Conservation (phyloP, 1,140 invertebrate genomes). For the Caenorhabditis brenneri region DNA sequence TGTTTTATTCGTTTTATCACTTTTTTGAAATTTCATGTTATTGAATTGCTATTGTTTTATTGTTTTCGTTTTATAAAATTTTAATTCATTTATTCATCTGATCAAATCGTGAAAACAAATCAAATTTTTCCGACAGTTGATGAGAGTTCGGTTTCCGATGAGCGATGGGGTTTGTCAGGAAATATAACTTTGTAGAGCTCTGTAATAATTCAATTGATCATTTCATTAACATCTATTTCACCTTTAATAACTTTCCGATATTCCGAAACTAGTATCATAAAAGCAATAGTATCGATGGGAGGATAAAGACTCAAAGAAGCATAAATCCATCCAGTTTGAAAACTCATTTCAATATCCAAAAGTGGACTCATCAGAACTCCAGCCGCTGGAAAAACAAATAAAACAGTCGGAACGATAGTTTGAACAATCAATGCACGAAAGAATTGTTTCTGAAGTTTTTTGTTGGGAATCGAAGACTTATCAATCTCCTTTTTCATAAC, state of each 20-base stretch:
- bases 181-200: no score
- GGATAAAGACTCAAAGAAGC: neutral
- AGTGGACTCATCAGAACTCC: neutral
- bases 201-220: no score
- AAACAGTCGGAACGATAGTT: neutral
- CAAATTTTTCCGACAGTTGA: no score
- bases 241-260: neutral
- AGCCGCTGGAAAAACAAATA: neutral
- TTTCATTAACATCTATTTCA: no score
- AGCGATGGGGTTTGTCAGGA: no score
- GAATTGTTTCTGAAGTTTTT: neutral
- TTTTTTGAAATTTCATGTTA: no score
- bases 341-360: neutral
- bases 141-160: no score
- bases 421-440: neutral
- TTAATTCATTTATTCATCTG: no score
- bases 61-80: no score
- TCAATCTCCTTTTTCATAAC: neutral
- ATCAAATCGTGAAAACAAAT: no score
- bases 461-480: neutral
- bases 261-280: neutral
- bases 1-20: no score
- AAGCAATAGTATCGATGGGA: neutral
- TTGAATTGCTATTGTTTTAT: no score
- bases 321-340: slow-evolving; percentile 13